These are phyloP conservation scores for Aleiodes sp. DNA, from an alignment of 1,140 invertebrate species.

Conservation along the genomic window DNA sequence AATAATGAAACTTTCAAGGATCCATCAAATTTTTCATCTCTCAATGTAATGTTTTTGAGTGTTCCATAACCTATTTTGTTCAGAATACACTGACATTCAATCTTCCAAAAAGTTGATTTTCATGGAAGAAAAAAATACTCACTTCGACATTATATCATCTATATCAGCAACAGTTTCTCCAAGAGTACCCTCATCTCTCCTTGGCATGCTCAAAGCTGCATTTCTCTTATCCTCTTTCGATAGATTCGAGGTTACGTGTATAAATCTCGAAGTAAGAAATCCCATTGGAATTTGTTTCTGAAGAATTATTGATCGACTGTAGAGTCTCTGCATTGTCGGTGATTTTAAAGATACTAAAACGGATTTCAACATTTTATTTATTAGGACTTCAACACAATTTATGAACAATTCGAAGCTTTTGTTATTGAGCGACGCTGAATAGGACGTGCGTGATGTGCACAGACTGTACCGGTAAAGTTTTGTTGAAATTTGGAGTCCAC, in stretches of 20 bases:
- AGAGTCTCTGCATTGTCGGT: not conserved
- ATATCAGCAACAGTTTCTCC: conserved; percentile 73
- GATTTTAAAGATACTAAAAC: not conserved
- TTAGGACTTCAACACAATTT: too few relatives aligned
- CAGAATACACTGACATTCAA: not conserved
- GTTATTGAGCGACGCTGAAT: too few relatives aligned
- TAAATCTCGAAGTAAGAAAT: not conserved
- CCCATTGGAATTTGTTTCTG: not conserved
- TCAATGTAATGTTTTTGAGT: not conserved
- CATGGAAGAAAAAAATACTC: conserved; percentile 32
- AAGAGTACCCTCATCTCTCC: conserved; percentile 73
- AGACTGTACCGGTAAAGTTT: too few relatives aligned
- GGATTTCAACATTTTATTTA: conserved; percentile 21
- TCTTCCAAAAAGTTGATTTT: too few relatives aligned
- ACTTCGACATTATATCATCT: conserved; percentile 57
- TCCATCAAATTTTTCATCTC: too few relatives aligned
- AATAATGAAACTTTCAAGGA: too few relatives aligned
- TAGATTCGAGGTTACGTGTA: conserved; percentile 55
- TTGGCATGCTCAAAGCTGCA: conserved; percentile 68
- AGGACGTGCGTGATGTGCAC: too few relatives aligned
- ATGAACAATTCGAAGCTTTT: too few relatives aligned
- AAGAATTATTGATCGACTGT: not conserved
- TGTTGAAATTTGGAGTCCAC: too few relatives aligned
- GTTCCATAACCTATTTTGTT: not conserved
- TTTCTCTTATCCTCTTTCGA: conserved; percentile 69